Conservation (phyloP, 2,888 invertebrate species). For the Phlogophora meticulosa region DNA sequence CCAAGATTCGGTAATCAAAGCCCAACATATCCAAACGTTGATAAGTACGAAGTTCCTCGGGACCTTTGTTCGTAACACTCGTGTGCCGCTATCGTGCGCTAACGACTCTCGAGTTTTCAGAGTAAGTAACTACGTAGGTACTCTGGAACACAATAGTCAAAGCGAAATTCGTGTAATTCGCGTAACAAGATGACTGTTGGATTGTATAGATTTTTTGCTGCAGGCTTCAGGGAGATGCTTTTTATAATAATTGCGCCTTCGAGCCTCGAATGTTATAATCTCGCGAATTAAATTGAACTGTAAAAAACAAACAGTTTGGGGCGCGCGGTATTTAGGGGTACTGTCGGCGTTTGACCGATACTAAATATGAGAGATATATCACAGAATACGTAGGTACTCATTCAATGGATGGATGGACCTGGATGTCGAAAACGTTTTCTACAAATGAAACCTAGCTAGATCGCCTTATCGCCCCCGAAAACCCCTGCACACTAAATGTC, state of each 20-base stretch:
- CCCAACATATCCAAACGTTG: slow-evolving; percentile 56
- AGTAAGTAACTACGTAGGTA: slow-evolving; percentile 59
- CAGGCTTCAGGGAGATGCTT: not conserved
- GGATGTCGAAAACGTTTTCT: too few species aligned
- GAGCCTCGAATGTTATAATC: too few species aligned
- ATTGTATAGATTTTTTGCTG: slow-evolving; percentile 12
- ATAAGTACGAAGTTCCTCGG: slow-evolving; percentile 62
- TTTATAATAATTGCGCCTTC: slow-evolving; percentile 5
- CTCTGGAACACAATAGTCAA: slow-evolving; percentile 50
- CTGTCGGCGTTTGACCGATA: too few species aligned
- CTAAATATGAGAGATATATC: too few species aligned
- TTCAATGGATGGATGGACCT: too few species aligned
- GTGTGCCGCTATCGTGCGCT: slow-evolving; percentile 65
- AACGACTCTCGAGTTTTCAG: slow-evolving; percentile 69
- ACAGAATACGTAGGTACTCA: too few species aligned
- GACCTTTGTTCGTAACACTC: slow-evolving; percentile 72
- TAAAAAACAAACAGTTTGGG: too few species aligned
- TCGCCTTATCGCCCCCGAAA: too few species aligned
- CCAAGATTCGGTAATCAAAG: slow-evolving; percentile 51
- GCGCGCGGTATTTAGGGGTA: too few species aligned
- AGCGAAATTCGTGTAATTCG: slow-evolving; percentile 46
- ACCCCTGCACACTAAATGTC: too few species aligned
- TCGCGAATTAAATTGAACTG: too few species aligned
- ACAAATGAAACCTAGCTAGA: too few species aligned
- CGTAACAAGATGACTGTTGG: slow-evolving; percentile 34